phyloP scores from a whole-genome alignment of 2,113 vertebrate species.

The Eulacestoma nigropectus region DNA sequence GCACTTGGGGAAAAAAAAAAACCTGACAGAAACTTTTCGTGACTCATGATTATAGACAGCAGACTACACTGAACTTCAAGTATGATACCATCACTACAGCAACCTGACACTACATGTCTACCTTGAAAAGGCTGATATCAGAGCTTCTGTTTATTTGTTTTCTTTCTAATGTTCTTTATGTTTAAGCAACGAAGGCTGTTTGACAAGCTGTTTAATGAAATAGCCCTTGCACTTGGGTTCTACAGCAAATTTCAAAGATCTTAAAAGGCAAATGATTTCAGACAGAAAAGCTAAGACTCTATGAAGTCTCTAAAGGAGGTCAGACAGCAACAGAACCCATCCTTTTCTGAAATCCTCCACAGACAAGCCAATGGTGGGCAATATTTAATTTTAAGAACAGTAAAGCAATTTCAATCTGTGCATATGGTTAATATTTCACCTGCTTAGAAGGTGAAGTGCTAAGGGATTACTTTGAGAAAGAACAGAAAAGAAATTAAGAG shows the following conservation, averaged over 20 bases:
- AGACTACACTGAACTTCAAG: neutral
- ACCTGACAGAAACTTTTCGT: neutral
- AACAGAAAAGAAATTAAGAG: neutral
- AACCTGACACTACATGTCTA: neutral
- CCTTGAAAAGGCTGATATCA: neutral
- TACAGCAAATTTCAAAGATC: neutral
- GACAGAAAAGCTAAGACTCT: neutral
- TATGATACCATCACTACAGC: neutral
- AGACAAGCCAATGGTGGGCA: neutral
- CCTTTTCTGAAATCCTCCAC: neutral
- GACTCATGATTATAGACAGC: neutral
- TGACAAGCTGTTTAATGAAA: neutral
- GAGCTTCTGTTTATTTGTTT: neutral
- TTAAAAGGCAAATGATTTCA: neutral
- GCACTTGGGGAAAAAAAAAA: neutral
- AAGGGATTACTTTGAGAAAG: neutral
- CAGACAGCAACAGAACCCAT: neutral
- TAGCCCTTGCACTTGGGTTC: neutral
- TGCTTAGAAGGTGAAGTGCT: neutral
- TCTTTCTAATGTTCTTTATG: neutral
- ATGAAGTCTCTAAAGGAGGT: neutral
- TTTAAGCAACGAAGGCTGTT: neutral
- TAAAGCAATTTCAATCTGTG: neutral
- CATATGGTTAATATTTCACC: neutral
- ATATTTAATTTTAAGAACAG: conserved; percentile 8